Percentiles rank a stretch among this genome's conserved stretches.
Conservation (phyloP, 2,113 vertebrate species). For the Nesospiza acunhae region DNA sequence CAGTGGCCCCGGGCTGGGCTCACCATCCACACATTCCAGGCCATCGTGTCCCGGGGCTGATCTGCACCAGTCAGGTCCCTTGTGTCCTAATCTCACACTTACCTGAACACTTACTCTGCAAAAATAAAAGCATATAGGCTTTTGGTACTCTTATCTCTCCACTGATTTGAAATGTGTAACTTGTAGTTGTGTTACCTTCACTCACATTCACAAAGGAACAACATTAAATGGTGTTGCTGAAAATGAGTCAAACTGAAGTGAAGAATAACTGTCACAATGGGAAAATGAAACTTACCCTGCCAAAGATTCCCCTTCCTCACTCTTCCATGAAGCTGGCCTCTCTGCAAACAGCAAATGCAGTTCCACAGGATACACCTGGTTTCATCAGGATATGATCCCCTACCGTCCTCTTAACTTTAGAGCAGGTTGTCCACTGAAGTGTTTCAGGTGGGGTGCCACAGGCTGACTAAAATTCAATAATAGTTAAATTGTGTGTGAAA, state of each 20-base stretch:
- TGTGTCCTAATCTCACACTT: not conserved
- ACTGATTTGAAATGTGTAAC: not conserved
- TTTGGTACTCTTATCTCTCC: not conserved
- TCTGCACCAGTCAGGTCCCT: not conserved
- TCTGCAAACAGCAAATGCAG: not conserved
- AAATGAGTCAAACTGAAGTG: not conserved
- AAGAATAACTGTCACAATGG: not conserved
- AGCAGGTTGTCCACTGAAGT: not conserved
- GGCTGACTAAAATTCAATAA: not conserved
- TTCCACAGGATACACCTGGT: not conserved
- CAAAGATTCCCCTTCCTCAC: not conserved
- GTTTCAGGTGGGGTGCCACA: not conserved
- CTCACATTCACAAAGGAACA: not conserved
- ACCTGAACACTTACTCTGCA: not conserved
- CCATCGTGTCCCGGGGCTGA: accelerated
- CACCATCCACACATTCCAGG: accelerated
- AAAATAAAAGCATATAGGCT: not conserved
- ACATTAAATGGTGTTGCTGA: not conserved
- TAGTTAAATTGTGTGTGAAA: not conserved
- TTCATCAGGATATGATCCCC: not conserved
- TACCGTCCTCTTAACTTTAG: not conserved
- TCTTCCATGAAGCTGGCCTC: not conserved
- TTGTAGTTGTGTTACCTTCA: accelerated
- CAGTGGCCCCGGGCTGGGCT: not conserved
- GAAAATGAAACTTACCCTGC: not conserved